Evolutionary conservation across 1,140 invertebrate genomes (phyloP).

Genomic region (Formica selysi): DNA sequence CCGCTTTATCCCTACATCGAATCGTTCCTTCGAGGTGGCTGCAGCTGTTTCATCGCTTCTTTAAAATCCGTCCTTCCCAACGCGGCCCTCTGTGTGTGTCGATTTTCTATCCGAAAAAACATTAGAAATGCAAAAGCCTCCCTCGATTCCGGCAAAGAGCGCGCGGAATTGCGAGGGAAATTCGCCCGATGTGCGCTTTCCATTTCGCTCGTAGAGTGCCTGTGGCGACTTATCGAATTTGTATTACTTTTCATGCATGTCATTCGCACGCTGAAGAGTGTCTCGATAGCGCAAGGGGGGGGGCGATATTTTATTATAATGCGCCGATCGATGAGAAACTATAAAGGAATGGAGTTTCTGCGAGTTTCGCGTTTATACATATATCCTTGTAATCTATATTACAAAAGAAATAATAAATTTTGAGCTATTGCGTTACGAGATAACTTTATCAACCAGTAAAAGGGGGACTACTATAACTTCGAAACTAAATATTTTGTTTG

Average conservation of each 20-base stretch:
- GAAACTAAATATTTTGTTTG: too few species aligned
- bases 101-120: slow-evolving; percentile 32
- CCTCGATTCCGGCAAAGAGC: too few species aligned
- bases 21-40: slow-evolving; percentile 72
- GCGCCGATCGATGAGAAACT: slow-evolving; percentile 26
- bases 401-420: background rate
- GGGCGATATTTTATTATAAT: slow-evolving; percentile 36
- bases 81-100: background rate
- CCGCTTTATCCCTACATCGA: slow-evolving; percentile 75
- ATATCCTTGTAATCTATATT: background rate
- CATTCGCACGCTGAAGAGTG: slow-evolving; percentile 28
- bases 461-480: too few species aligned
- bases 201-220: slow-evolving; percentile 29
- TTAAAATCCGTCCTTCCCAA: slow-evolving; percentile 67
- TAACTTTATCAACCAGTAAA: background rate
- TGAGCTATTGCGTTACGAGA: too few species aligned
- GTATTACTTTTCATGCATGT: slow-evolving; percentile 36
- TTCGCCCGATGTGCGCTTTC: slow-evolving; percentile 28
- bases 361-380: background rate
- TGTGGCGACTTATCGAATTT: slow-evolving; percentile 46
- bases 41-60: slow-evolving; percentile 79
- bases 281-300: slow-evolving; percentile 13
- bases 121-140: slow-evolving; percentile 62
- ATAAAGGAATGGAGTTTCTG: background rate
- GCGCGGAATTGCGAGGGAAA: slow-evolving; percentile 34